Percentiles rank a stretch among this genome's conserved stretches.
These are phyloP conservation scores for Coronaproctus castanopsis DNA, from an alignment of 2,888 invertebrate genomes.

Conservation along the genomic window DNA sequence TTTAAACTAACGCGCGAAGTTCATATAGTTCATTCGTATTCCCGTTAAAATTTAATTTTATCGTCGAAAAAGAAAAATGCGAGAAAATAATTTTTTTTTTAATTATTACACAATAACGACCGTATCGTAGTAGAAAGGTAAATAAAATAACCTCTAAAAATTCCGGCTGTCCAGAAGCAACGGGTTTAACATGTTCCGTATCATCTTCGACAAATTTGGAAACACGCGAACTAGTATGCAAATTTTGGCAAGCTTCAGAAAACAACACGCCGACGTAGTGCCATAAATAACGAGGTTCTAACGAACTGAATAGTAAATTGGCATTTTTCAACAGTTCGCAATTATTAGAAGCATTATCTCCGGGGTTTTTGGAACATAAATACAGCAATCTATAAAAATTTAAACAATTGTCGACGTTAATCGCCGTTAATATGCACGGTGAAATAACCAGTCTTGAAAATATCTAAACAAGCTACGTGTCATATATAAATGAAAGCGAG, in stretches of 20 bases:
- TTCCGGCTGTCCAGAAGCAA: slow-evolving; percentile 41
- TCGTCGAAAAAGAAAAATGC: too few relatives aligned
- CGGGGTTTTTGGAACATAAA: slow-evolving; percentile 19
- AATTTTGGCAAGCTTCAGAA: slow-evolving; percentile 33
- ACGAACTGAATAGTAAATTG: slow-evolving; percentile 58
- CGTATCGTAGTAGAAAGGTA: too few relatives aligned
- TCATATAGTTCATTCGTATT: too few relatives aligned
- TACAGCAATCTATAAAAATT: slow-evolving; percentile 20
- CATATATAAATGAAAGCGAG: too few relatives aligned
- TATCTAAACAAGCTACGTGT: too few relatives aligned
- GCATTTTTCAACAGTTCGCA: slow-evolving; percentile 62
- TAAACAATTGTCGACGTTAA: too few relatives aligned
- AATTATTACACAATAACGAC: too few relatives aligned
- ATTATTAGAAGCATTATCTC: slow-evolving; percentile 18
- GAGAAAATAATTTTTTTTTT: too few relatives aligned
- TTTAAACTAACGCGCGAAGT: too few relatives aligned
- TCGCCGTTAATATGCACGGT: too few relatives aligned
- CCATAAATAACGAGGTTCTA: slow-evolving; percentile 75
- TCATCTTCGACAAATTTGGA: slow-evolving; percentile 16
- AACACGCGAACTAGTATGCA: background rate
- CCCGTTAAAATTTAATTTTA: too few relatives aligned
- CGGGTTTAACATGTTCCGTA: slow-evolving; percentile 28
- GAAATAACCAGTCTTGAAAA: too few relatives aligned
- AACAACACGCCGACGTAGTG: slow-evolving; percentile 47
- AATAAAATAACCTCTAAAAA: slow-evolving; percentile 27